Evolutionary conservation across 2,888 invertebrate species (phyloP).

Genomic region (Hipparchia sbordonii): DNA sequence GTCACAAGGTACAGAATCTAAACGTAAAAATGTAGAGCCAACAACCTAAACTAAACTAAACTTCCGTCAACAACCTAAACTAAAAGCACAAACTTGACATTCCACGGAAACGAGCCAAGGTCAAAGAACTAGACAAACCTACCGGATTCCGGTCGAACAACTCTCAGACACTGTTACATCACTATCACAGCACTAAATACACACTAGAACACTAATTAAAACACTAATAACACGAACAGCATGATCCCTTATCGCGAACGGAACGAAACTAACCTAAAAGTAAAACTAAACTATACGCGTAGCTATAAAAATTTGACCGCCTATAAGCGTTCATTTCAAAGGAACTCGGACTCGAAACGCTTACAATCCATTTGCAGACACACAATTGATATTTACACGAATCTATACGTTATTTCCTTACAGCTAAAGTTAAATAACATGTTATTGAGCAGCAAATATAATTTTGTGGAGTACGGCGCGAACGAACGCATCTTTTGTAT

Average conservation of each 20-base stretch:
- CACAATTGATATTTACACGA: constrained; percentile 38
- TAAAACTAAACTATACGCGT: constrained; percentile 51
- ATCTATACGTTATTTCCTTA: constrained; percentile 46
- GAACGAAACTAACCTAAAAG: constrained; percentile 75
- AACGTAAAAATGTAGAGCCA: constrained; percentile 15
- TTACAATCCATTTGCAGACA: constrained; percentile 32
- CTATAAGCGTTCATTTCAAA: constrained; percentile 64
- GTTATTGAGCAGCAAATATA: constrained; percentile 22
- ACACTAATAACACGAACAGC: constrained; percentile 46
- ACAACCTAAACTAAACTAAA: constrained; percentile 34
- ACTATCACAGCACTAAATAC: constrained; percentile 36
- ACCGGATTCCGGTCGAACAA: constrained; percentile 34
- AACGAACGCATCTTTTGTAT: constrained; percentile 72
- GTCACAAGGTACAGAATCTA: background rate
- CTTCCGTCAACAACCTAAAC: constrained; percentile 34
- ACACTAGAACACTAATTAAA: constrained; percentile 44
- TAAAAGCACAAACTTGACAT: constrained; percentile 28
- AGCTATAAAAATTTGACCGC: constrained; percentile 74
- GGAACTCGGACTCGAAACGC: constrained; percentile 59
- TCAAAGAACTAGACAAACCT: constrained; percentile 33
- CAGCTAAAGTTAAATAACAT: constrained; percentile 32
- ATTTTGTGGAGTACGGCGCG: constrained; percentile 42
- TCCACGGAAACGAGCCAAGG: constrained; percentile 21
- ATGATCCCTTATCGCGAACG: constrained; percentile 56
- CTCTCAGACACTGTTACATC: constrained; percentile 39